Evolutionary conservation across 2,888 invertebrate genomes (phyloP).

Genomic region (Encarsia formosa): DNA sequence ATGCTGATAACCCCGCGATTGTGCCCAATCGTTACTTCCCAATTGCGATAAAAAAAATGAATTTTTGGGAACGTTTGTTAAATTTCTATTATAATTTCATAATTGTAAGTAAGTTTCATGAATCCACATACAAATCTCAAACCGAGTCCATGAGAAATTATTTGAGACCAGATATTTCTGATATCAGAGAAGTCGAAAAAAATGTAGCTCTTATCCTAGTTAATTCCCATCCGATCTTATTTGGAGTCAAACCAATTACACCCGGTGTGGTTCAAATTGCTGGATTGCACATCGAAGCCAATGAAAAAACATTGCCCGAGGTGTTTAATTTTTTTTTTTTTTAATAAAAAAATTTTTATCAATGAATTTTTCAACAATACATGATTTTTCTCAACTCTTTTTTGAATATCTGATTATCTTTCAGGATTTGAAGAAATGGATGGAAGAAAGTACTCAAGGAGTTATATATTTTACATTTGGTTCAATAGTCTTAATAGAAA

Average conservation of each 20-base stretch:
- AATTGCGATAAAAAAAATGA: conserved; percentile 5
- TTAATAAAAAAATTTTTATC: neutral
- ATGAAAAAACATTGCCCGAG: neutral
- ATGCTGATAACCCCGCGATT: conserved; percentile 32
- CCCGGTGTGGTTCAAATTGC: conserved; percentile 54
- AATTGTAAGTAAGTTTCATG: conserved; percentile 10
- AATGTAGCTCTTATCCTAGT: conserved; percentile 53
- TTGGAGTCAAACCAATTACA: conserved; percentile 49
- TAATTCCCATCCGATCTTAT: conserved; percentile 54
- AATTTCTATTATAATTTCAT: conserved; percentile 24
- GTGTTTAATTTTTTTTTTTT: conserved; percentile 7
- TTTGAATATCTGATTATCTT: neutral
- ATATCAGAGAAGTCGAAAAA: conserved; percentile 50
- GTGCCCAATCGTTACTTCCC: conserved; percentile 4
- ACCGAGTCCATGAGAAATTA: conserved; percentile 30
- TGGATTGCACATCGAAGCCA: conserved; percentile 51
- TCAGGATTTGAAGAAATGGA: conserved; percentile 36
- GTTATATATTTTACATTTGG: conserved; percentile 41
- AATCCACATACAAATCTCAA: conserved; percentile 21
- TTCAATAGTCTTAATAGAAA: conserved; percentile 35
- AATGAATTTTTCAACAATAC: neutral
- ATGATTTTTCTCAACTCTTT: neutral
- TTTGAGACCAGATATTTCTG: conserved; percentile 41
- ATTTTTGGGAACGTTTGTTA: conserved; percentile 31
- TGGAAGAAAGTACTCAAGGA: conserved; percentile 36